These are phyloP conservation scores for Daktulosphaira vitifoliae DNA, from an alignment of 1,140 invertebrate genomes.

Conservation along the genomic window DNA sequence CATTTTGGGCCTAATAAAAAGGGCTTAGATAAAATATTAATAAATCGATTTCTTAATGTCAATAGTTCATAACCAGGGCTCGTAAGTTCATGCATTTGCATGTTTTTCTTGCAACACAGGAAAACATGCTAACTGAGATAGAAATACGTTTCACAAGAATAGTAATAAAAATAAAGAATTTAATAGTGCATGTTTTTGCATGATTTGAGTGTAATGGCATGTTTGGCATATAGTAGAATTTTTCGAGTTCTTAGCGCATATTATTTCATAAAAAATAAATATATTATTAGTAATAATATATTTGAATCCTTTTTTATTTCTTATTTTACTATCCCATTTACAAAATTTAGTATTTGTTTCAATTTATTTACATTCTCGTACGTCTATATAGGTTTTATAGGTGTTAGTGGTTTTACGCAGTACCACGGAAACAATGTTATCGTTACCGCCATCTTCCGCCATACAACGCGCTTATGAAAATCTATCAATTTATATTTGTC, in stretches of 20 bases:
- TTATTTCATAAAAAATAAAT: background rate
- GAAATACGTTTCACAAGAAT: background rate
- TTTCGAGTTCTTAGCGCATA: background rate
- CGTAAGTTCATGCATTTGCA: background rate
- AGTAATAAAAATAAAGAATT: constrained; percentile 8
- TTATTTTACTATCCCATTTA: constrained; percentile 27
- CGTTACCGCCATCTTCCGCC: background rate
- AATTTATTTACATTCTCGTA: background rate
- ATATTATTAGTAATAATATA: too few species aligned
- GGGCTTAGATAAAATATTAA: too few species aligned
- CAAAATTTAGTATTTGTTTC: constrained; percentile 31
- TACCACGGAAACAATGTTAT: constrained; percentile 15
- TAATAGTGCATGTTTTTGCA: too few species aligned
- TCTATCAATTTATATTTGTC: background rate
- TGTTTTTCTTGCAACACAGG: too few species aligned
- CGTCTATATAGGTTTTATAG: background rate
- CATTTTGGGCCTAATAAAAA: too few species aligned
- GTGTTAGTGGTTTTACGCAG: background rate
- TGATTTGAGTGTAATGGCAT: background rate
- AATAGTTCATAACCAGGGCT: too few species aligned
- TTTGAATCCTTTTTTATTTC: background rate
- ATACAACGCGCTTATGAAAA: background rate
- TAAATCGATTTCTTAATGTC: too few species aligned
- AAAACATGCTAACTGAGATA: too few species aligned
- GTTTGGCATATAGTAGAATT: background rate